phyloP scores from a whole-genome alignment of 2,113 vertebrate species.

The rat (Rattus norvegicus) region DNA sequence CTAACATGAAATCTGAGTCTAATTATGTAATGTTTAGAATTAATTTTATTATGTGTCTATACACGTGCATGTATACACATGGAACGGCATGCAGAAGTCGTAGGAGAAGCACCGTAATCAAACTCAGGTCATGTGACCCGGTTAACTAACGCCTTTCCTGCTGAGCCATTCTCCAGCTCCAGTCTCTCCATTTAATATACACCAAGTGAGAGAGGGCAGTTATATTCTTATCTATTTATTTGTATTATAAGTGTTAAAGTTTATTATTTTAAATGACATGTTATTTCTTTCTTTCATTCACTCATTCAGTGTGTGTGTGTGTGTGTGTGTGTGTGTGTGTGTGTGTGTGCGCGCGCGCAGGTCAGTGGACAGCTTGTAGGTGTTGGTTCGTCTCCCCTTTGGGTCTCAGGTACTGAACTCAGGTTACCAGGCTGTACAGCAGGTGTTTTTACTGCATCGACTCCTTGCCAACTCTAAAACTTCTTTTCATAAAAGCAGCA shows the following conservation, averaged over 20 bases:
- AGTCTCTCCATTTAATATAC: not conserved
- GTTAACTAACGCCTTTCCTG: not conserved
- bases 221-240: not conserved
- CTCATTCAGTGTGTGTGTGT: not conserved
- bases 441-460: not conserved
- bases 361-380: not conserved
- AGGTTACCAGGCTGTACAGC: not conserved
- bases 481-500: slow-evolving; percentile 44
- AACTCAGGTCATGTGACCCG: not conserved
- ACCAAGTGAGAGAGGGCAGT: not conserved
- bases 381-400: not conserved
- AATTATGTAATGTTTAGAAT: not conserved
- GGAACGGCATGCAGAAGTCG: not conserved
- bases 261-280: not conserved
- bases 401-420: not conserved
- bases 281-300: not conserved
- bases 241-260: not conserved
- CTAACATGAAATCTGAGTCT: not conserved
- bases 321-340: not conserved
- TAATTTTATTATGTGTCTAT: not conserved
- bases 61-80: not conserved
- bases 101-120: not conserved
- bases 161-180: not conserved
- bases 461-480: not conserved
- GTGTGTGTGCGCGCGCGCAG: not conserved